Base-by-base conservation (phyloP, 2,888 invertebrate species). In the Drosophila greeni region DNA sequence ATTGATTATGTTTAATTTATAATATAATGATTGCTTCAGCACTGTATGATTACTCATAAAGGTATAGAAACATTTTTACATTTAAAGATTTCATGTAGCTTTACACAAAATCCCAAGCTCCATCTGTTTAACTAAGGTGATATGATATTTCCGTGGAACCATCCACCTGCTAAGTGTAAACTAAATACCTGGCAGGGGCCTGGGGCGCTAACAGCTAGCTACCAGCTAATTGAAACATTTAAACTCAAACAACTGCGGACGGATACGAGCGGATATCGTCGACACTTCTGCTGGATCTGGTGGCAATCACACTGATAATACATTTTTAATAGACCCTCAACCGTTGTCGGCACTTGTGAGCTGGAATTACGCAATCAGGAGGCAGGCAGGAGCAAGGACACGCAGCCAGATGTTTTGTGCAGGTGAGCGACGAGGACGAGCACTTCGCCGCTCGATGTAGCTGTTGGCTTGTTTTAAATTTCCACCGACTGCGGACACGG, bases 251-350 rank as follows among this genome's bases (percentile, higher is more conserved):
- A 64, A 53, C 23, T 34, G 66, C 24, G 49, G 20, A n/a, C n/a
- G 18, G 45, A 60, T 45, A 18, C 34, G 16, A 26, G 14, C 20
- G 51, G 36, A 31, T 40, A 33, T 12, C n/a, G 42, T 31, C 23
- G 65, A 65, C 65, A 65, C 62, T 51, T 43, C 37, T 16, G 42
- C 43, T 5, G 37, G 51, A 43, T 39, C 70, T 49, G 62, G 52
- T 39, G 37, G 53, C 53, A 69, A 70, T 69, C 48, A 45, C 67
- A 47, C 39, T 56, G 65, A 57, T 76, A 74, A 76, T 74, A 65
- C 74, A 71, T 76, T 74, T 75, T 67, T 58, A 75, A 75, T 76
- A 74, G 77, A 68, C 74, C 62, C 65, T 52, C 64, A 67, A 65
- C 47, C 56, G 66, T 69, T 73, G 66, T 76, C 51, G 49, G 23